A percentile compares a stretch with the other conserved stretches of the same genome.
Conservation (phyloP, 1,140 invertebrate genomes). For the Heliconius nattereri region DNA sequence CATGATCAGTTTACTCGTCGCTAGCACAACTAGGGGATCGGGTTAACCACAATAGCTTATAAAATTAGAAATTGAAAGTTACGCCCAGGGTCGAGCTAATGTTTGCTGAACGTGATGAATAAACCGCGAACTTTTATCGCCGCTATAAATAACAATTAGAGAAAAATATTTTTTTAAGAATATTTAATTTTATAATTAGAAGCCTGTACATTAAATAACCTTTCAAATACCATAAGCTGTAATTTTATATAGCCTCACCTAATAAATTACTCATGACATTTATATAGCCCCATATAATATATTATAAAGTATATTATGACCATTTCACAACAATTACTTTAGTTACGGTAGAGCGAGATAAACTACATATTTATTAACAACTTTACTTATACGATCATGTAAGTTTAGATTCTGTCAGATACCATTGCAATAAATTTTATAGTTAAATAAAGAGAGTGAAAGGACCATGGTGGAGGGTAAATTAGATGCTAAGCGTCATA, state of each 20-base stretch:
- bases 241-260: no score
- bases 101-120: constrained; percentile 46
- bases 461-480: constrained; percentile 63
- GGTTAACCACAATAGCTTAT: constrained; percentile 48
- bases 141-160: neutral
- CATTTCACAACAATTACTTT: no score
- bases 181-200: neutral
- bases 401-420: neutral
- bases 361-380: no score
- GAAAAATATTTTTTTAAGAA: neutral
- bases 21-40: constrained; percentile 44
- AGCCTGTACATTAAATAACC: no score
- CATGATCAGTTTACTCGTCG: constrained; percentile 35
- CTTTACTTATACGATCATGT: neutral
- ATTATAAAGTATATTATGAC: no score
- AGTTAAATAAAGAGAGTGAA: constrained; percentile 65
- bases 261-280: no score
- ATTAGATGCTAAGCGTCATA: constrained; percentile 71
- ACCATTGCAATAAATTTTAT: neutral
- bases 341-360: no score
- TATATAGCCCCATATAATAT: no score
- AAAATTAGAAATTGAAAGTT: constrained; percentile 54
- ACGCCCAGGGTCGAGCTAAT: constrained; percentile 41
- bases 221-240: no score
- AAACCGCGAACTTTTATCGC: constrained; percentile 16